phyloP scores from a whole-genome alignment of 2,888 invertebrate genomes.

The Nesidiocoris tenuis region DNA sequence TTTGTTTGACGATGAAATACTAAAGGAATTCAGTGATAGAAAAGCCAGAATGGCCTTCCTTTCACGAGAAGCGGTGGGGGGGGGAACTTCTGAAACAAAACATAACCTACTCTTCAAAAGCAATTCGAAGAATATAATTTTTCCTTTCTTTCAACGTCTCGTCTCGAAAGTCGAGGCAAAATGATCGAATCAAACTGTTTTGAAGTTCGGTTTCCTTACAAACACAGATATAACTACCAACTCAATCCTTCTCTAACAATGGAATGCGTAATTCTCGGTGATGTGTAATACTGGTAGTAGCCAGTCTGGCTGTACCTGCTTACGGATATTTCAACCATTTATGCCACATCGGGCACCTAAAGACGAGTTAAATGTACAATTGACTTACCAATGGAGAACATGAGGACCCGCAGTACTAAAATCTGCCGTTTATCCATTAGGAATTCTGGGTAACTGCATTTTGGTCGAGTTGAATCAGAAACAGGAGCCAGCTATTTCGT shows the following conservation, averaged over 20 bases:
- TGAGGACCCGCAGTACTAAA: background rate
- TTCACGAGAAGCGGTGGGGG: background rate
- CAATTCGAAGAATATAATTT: background rate
- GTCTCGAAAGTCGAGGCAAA: too few species aligned
- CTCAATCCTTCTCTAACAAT: too few species aligned
- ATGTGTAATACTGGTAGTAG: slow-evolving; percentile 42
- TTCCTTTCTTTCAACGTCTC: too few species aligned
- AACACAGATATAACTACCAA: too few species aligned
- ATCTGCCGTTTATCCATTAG: background rate
- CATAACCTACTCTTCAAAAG: slow-evolving; percentile 19
- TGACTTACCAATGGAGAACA: background rate
- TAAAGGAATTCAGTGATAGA: too few species aligned
- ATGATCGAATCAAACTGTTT: too few species aligned
- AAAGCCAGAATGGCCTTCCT: background rate
- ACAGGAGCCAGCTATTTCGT: background rate
- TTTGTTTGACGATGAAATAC: too few species aligned
- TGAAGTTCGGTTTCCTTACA: too few species aligned
- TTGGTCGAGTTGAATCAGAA: background rate
- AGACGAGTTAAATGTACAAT: too few species aligned
- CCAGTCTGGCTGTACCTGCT: too few species aligned
- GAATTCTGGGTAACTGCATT: slow-evolving; percentile 17
- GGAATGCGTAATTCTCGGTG: slow-evolving; percentile 36
- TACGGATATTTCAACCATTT: background rate
- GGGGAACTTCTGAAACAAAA: background rate
- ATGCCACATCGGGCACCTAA: background rate